These are phyloP conservation scores for Stichopus horrens DNA, from an alignment of 53 echinoderm and acorn worm species.

Conservation along the genomic window DNA sequence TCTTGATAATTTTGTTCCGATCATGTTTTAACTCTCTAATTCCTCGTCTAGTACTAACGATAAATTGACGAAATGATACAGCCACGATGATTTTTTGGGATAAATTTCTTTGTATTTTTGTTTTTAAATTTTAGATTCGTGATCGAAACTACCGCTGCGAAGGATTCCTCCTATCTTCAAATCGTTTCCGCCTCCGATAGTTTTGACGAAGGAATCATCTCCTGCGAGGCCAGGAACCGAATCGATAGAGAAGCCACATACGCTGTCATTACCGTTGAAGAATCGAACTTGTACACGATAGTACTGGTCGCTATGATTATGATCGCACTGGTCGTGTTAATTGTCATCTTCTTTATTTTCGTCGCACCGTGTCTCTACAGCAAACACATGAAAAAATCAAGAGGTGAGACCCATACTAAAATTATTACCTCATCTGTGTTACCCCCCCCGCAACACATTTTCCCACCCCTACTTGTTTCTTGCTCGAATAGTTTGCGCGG, in stretches of 20 bases:
- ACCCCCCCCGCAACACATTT: too few species aligned
- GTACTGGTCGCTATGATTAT: conserved; percentile 74
- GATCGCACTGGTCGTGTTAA: conserved; percentile 70
- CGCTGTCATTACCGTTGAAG: conserved; percentile 69
- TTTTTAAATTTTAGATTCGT: conserved; percentile 54
- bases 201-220: conserved; percentile 80
- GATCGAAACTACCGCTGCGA: conserved; percentile 53
- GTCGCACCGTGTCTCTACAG: conserved; percentile 67
- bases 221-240: conserved; percentile 80
- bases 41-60: too few species aligned
- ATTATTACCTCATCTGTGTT: too few species aligned
- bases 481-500: too few species aligned
- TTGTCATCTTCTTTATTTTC: conserved; percentile 65
- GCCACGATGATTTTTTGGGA: too few species aligned
- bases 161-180: conserved; percentile 70
- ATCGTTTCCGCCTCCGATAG: conserved; percentile 81
- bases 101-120: too few species aligned
- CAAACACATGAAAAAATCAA: conserved; percentile 65
- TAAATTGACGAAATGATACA: too few species aligned
- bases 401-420: conserved; percentile 50
- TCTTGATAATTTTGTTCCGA: too few species aligned
- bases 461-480: too few species aligned
- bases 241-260: conserved; percentile 65
- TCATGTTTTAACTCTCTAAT: too few species aligned
- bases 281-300: conserved; percentile 73